phyloP scores from a whole-genome alignment of 2,113 vertebrate genomes.

The Sapajus apella region DNA sequence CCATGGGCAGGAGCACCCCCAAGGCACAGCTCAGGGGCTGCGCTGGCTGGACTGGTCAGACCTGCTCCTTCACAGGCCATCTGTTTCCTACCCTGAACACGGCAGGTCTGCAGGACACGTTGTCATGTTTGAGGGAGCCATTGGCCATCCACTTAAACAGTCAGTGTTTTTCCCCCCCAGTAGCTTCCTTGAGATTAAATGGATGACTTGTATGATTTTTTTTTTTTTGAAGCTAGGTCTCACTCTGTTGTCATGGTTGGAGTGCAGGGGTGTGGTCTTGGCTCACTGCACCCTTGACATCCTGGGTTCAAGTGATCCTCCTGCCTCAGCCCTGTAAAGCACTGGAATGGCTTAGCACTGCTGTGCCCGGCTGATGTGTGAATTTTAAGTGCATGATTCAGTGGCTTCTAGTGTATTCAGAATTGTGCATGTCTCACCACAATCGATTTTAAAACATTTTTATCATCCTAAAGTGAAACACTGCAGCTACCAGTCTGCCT shows the following conservation, averaged over 20 bases:
- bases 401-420: background rate
- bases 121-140: fast-evolving
- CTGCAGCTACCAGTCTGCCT: background rate
- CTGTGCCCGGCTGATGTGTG: too few species aligned
- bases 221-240: too few species aligned
- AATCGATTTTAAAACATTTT: background rate
- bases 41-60: fast-evolving
- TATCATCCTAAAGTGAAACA: background rate
- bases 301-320: too few species aligned
- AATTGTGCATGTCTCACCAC: background rate
- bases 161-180: too few species aligned
- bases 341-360: too few species aligned
- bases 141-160: too few species aligned
- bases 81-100: too few species aligned
- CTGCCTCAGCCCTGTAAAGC: too few species aligned
- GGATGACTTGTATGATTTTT: too few species aligned
- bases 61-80: background rate
- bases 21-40: fast-evolving
- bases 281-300: too few species aligned
- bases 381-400: background rate
- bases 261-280: fast-evolving
- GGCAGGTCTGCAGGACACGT: too few species aligned
- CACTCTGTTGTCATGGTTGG: too few species aligned
- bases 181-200: background rate
- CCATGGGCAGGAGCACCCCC: background rate